Evolutionary conservation across 2,797 vertebrate genomes (phyloP).

Genomic region (Halcyon leucocephala): DNA sequence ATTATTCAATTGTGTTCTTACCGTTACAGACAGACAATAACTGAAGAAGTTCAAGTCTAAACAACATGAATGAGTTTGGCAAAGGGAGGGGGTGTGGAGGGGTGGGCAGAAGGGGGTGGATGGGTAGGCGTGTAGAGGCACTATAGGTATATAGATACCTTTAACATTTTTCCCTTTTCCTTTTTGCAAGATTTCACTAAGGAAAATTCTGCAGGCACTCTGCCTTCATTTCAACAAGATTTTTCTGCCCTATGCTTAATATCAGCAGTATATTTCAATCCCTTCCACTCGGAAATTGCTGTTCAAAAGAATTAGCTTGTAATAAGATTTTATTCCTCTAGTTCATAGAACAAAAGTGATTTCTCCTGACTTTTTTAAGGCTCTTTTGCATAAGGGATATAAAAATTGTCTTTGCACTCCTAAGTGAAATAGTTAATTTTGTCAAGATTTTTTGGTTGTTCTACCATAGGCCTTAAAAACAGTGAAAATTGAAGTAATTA

Average conservation of each 20-base stretch:
- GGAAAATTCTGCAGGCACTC: background rate
- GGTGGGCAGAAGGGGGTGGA: background rate
- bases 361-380: background rate
- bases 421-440: background rate
- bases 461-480: background rate
- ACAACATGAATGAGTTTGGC: background rate
- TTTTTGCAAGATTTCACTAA: background rate
- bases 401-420: background rate
- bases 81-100: background rate
- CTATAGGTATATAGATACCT: background rate
- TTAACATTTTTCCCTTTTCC: background rate
- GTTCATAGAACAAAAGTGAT: background rate
- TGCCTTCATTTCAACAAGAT: background rate
- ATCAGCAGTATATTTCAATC: background rate
- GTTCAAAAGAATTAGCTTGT: background rate
- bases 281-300: background rate
- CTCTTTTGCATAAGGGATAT: background rate
- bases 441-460: background rate
- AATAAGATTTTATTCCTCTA: constrained; percentile 22
- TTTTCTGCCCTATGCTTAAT: background rate
- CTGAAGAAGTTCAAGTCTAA: background rate
- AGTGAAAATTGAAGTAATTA: background rate
- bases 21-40: background rate
- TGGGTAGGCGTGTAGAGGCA: background rate
- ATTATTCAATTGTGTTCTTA: background rate